phyloP scores from a whole-genome alignment of 2,888 invertebrate genomes.

The Metalampra italica region DNA sequence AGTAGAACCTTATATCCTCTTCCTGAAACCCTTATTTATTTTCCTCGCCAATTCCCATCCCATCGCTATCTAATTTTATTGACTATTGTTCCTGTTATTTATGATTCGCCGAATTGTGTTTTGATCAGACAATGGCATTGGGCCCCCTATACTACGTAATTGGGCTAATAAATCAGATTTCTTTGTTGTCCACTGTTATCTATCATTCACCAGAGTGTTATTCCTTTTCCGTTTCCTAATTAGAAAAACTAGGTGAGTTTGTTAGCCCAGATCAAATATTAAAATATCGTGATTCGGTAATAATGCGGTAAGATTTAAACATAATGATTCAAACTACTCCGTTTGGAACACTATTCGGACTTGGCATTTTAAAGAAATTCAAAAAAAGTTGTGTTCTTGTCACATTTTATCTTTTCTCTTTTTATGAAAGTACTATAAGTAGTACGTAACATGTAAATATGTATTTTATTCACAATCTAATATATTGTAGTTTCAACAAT shows the following conservation, averaged over 20 bases:
- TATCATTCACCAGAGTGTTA: constrained; percentile 19
- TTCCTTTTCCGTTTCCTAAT: constrained; percentile 9
- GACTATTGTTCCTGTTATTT: constrained; percentile 72
- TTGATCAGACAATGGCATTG: constrained; percentile 62
- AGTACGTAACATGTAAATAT: too few species aligned
- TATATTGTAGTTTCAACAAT: too few species aligned
- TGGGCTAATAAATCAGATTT: constrained; percentile 67
- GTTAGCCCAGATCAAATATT: too few species aligned
- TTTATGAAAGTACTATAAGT: too few species aligned
- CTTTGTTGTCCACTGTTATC: constrained; percentile 31
- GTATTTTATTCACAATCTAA: too few species aligned
- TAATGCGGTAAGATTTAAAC: too few species aligned
- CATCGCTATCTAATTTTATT: constrained; percentile 67
- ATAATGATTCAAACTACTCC: too few species aligned
- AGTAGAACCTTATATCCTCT: constrained; percentile 2
- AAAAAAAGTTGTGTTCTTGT: too few species aligned
- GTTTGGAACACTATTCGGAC: too few species aligned
- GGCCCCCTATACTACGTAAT: constrained; percentile 56
- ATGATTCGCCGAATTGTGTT: constrained; percentile 67
- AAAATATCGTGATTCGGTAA: too few species aligned
- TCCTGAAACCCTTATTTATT: constrained; percentile 48
- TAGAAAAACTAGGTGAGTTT: background rate
- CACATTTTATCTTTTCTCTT: too few species aligned
- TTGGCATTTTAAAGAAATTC: too few species aligned
- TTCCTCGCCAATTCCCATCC: constrained; percentile 51